Conservation (phyloP, 2,888 invertebrate genomes). For the Prosapia bicincta region DNA sequence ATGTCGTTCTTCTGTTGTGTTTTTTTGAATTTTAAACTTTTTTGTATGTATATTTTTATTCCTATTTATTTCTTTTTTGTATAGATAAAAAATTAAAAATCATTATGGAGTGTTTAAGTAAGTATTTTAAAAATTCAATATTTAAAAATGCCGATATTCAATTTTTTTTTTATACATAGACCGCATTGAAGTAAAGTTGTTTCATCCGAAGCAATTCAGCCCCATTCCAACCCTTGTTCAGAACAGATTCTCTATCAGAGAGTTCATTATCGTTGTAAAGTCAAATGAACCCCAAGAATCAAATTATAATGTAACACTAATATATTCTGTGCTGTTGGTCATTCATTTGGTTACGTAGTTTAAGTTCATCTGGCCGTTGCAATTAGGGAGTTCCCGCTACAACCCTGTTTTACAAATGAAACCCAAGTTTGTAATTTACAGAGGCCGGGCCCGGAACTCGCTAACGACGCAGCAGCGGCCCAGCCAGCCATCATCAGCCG, state of each 20-base stretch:
- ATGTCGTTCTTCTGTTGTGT: too few species aligned
- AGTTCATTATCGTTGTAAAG: background rate
- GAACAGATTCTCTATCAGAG: background rate
- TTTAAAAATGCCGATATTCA: too few species aligned
- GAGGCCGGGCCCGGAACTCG: background rate
- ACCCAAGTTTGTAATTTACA: background rate
- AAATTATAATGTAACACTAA: background rate
- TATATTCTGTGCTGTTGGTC: background rate
- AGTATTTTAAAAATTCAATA: too few species aligned
- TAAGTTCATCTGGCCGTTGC: background rate
- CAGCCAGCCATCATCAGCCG: background rate
- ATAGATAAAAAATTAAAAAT: too few species aligned
- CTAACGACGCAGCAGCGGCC: background rate
- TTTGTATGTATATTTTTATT: too few species aligned
- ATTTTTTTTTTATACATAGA: too few species aligned
- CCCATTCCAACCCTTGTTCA: too few species aligned
- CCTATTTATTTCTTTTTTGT: too few species aligned
- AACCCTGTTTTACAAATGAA: conserved; percentile 2
- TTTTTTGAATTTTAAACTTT: too few species aligned
- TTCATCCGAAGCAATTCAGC: too few species aligned
- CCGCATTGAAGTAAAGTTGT: too few species aligned
- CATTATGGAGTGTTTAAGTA: too few species aligned
- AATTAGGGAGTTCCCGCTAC: background rate
- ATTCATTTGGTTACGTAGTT: background rate
- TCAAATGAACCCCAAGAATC: background rate